These are phyloP conservation scores for Parambassis ranga DNA, from an alignment of 2,797 vertebrate species.

Conservation along the genomic window DNA sequence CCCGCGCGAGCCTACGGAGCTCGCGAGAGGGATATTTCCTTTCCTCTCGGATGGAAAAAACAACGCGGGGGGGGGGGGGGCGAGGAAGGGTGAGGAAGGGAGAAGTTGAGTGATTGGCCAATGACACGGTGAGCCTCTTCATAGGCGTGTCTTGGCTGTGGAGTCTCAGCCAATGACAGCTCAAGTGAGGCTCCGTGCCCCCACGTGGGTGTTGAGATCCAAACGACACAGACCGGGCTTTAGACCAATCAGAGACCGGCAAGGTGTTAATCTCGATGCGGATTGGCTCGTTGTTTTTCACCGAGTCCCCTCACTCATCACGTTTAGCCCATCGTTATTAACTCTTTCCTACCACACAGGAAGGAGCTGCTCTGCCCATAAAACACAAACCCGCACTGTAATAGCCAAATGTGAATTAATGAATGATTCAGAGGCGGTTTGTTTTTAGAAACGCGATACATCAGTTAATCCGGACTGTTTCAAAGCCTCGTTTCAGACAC, in stretches of 20 bases:
- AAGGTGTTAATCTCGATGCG: constrained; percentile 77
- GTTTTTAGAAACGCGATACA: constrained; percentile 74
- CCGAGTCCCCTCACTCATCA: constrained; percentile 76
- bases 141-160: constrained; percentile 33
- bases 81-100: neutral
- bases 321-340: constrained; percentile 74
- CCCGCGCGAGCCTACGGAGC: constrained; percentile 63
- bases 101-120: constrained; percentile 44
- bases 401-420: constrained; percentile 75
- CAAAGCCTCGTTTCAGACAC: constrained; percentile 63
- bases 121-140: constrained; percentile 21
- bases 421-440: constrained; percentile 76
- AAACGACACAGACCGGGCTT: constrained; percentile 49
- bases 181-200: constrained; percentile 18
- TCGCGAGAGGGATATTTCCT: constrained; percentile 77
- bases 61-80: constrained; percentile 43
- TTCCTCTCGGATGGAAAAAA: constrained; percentile 76
- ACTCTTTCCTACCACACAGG: constrained; percentile 77
- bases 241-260: constrained; percentile 67
- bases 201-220: constrained; percentile 78
- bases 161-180: constrained; percentile 49
- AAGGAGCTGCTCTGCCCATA: constrained; percentile 56
- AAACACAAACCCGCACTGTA: constrained; percentile 66
- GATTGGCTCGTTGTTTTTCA: constrained; percentile 77
- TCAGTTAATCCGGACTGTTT: constrained; percentile 70